Base-by-base conservation (phyloP, 2,888 invertebrate species). In the Drosophila mettleri region DNA sequence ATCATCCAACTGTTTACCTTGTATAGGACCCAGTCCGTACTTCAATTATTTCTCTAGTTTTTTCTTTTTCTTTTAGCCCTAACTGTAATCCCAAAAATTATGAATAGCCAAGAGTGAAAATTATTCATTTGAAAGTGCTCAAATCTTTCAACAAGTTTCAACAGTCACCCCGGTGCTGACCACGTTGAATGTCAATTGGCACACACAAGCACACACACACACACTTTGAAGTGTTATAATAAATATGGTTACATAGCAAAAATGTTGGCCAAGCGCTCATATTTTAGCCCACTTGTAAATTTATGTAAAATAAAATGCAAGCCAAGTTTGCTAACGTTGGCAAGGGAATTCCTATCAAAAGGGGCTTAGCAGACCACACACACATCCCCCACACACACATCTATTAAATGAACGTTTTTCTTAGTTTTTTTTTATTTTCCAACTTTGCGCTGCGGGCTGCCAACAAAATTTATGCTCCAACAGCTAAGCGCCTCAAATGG, bases 401-500 rank as follows among this genome's bases (percentile, higher is more conserved):
- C 36, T 34, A 36, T 54, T 12, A 45, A 53, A 31, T 51, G 9
- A 18, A 62, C 69, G 70, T 75, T 60, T 69, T 49, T 52, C 41
- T 16, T 39, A 10, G 18, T 64, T 65, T 60, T 60, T 52, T 45
- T 22, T 55, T 33, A 74, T 78, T 62, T 62, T 31, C 24, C 52
- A 61, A 38, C 60, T 59, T 14, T 29, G 16, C 12, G 12, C 61
- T 48, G 53, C 33, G 53, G 55, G 53, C 69, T 49, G 53, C 62
- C 39, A 48, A 54, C 70, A 57, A 59, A 79, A 79, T 75, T 36
- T 75, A 79, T 75, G 55, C 59, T 57, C 54, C 38, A 52, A 52
- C 61, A 79, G 61, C 76, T 79, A 74, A 74, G 70, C 75, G 80
- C 65, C 64, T 59, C 48, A 49, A 59, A 78, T 61, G 78, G 74